Evolutionary conservation across 2,888 invertebrate genomes (phyloP).

Genomic region (Ophioninae sp.): DNA sequence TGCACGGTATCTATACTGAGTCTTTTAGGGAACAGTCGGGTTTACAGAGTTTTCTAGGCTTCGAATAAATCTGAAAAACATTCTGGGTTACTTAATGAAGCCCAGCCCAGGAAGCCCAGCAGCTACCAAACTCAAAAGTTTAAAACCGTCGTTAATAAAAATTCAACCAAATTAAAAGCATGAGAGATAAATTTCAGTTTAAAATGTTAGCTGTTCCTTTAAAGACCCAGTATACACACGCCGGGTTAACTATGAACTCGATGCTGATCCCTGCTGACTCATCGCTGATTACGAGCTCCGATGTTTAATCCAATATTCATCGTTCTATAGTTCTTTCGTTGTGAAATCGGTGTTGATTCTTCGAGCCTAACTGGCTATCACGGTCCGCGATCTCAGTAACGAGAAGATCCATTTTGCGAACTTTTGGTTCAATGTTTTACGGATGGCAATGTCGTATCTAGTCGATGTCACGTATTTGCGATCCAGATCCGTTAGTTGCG

Average conservation of each 20-base stretch:
- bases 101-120: too few relatives aligned
- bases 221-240: too few relatives aligned
- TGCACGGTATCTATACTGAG: too few relatives aligned
- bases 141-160: too few relatives aligned
- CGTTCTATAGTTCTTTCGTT: background rate
- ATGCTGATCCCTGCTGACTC: conserved; percentile 15
- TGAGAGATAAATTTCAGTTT: too few relatives aligned
- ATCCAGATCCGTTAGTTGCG: background rate
- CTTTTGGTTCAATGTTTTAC: conserved; percentile 33
- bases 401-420: conserved; percentile 14
- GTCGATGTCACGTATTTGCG: conserved; percentile 17
- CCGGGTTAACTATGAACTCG: conserved; percentile 39
- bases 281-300: conserved; percentile 10
- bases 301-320: conserved; percentile 27
- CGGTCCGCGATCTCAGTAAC: conserved; percentile 44
- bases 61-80: too few relatives aligned
- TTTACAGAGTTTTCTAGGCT: too few relatives aligned
- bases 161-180: too few relatives aligned
- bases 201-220: too few relatives aligned
- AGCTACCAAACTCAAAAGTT: too few relatives aligned
- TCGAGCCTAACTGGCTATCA: conserved; percentile 56
- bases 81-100: too few relatives aligned
- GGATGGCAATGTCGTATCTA: conserved; percentile 47
- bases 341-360: conserved; percentile 13
- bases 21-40: too few relatives aligned